Conservation (phyloP, 2,113 vertebrate species). For the Chascanopsetta lugubris region DNA sequence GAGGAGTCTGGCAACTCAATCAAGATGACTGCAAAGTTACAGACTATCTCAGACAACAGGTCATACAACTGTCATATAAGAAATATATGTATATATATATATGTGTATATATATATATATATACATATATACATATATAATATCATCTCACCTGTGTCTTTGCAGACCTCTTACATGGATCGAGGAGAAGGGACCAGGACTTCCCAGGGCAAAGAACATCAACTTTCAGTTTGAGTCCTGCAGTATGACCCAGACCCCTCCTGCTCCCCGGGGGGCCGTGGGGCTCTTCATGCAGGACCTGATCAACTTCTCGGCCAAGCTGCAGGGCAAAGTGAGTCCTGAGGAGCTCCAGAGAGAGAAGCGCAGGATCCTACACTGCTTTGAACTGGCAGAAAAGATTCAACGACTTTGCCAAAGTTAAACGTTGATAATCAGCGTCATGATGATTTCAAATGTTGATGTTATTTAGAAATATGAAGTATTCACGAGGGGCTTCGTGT, state of each 20-base stretch:
- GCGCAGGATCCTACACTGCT: slow-evolving; percentile 85
- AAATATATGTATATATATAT: background rate
- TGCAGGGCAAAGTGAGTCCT: slow-evolving; percentile 81
- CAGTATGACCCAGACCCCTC: slow-evolving; percentile 84
- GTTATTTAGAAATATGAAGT: background rate
- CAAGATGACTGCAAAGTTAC: slow-evolving; percentile 86
- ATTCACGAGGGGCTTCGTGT: no score
- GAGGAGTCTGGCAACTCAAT: slow-evolving; percentile 79
- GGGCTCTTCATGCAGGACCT: slow-evolving; percentile 95
- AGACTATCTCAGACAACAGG: background rate
- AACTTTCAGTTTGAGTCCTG: slow-evolving; percentile 87
- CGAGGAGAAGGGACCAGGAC: slow-evolving; percentile 87
- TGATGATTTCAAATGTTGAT: background rate
- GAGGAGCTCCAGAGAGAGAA: slow-evolving; percentile 84
- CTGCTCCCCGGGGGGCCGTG: slow-evolving; percentile 74
- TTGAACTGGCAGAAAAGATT: slow-evolving; percentile 86
- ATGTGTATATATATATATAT: background rate
- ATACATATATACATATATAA: no score
- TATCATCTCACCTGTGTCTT: background rate
- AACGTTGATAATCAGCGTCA: background rate
- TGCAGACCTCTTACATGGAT: slow-evolving; percentile 89
- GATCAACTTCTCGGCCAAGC: slow-evolving; percentile 87
- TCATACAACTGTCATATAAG: background rate
- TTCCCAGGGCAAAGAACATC: slow-evolving; percentile 86
- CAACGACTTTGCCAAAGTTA: slow-evolving; percentile 73